Percentiles rank a stretch among this genome's conserved stretches.
These are phyloP conservation scores for Periophthalmus modestus DNA, from an alignment of 2,113 vertebrate species.

Conservation along the genomic window DNA sequence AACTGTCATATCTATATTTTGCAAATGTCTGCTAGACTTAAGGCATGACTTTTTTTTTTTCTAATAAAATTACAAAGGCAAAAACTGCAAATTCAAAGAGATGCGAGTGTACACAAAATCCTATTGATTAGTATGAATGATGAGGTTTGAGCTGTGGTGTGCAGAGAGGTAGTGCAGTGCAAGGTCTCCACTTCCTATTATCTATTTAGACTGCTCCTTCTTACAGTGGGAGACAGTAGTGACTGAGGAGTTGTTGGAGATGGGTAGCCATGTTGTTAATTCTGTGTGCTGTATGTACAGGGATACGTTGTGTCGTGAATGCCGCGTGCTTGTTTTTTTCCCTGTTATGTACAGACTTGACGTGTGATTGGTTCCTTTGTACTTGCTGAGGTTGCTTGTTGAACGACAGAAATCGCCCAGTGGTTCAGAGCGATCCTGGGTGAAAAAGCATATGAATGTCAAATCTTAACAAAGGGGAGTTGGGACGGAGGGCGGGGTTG, in stretches of 20 bases:
- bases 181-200: conserved; percentile 43
- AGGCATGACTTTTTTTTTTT: conserved; percentile 70
- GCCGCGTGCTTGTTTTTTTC: conserved; percentile 62
- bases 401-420: conserved; percentile 44
- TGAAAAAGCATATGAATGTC: conserved; percentile 93
- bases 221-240: conserved; percentile 20
- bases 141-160: conserved; percentile 58
- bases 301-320: conserved; percentile 62
- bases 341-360: conserved; percentile 68
- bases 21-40: conserved; percentile 72
- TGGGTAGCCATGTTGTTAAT: conserved; percentile 36
- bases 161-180: conserved; percentile 55
- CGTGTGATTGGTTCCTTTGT: conserved; percentile 76
- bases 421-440: conserved; percentile 76
- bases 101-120: conserved; percentile 59
- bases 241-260: conserved; percentile 36
- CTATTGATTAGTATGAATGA: conserved; percentile 62
- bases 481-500: conserved; percentile 47
- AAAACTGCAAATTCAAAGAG: conserved; percentile 65
- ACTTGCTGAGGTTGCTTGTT: conserved; percentile 83
- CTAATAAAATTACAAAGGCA: conserved; percentile 69
- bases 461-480: conserved; percentile 44
- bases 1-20: conserved; percentile 71
- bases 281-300: conserved; percentile 77
- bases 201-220: conserved; percentile 33